phyloP scores from a whole-genome alignment of 2,113 vertebrate genomes.

The Vireo altiloquus region DNA sequence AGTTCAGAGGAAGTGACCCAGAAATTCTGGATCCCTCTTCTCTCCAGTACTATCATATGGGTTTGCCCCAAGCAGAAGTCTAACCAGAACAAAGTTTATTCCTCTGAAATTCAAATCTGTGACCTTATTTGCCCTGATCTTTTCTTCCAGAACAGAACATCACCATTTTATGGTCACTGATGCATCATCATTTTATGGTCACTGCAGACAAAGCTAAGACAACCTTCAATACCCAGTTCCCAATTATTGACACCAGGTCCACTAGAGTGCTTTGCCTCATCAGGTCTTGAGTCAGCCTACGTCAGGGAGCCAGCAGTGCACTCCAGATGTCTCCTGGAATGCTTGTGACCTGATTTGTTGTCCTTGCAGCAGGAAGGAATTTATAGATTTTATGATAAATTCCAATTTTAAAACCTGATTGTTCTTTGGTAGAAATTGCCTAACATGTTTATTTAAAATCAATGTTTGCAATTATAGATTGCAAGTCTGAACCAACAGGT shows the following conservation, averaged over 20 bases:
- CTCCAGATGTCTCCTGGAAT: not conserved
- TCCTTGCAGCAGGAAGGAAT: not conserved
- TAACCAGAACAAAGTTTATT: not conserved
- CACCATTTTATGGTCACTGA: not conserved
- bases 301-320: not conserved
- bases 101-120: not conserved
- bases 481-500: not conserved
- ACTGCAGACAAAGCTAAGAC: not conserved
- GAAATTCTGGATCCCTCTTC: not conserved
- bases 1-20: not conserved
- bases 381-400: not conserved
- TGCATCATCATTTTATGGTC: not conserved
- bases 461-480: not conserved
- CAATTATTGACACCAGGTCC: not conserved
- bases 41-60: not conserved
- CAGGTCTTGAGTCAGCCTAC: not conserved
- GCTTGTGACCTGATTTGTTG: not conserved
- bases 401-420: not conserved
- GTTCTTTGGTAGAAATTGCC: not conserved
- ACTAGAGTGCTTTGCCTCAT: not conserved
- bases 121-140: not conserved
- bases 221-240: not conserved
- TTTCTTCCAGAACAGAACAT: not conserved
- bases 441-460: not conserved
- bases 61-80: not conserved